Conservation (phyloP, 2,113 vertebrate species). For the Rhadina sibilatrix region DNA sequence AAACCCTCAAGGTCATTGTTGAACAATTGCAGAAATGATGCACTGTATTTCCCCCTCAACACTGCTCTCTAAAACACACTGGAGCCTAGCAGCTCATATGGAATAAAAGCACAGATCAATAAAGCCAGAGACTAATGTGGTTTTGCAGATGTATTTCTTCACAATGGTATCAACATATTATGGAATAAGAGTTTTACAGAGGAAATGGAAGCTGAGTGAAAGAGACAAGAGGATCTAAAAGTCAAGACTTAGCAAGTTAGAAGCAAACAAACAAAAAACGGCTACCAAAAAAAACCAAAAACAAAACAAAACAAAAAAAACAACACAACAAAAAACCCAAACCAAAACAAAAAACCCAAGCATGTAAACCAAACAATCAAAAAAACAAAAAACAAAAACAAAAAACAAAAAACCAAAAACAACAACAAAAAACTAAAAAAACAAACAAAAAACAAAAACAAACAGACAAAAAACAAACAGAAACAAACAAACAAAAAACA, state of each 20-base stretch:
- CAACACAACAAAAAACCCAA: no score
- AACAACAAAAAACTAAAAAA: no score
- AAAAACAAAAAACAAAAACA: no score
- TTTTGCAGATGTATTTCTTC: constrained; percentile 5
- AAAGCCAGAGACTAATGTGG: neutral
- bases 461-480: no score
- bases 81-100: neutral
- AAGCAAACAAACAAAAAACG: neutral
- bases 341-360: no score
- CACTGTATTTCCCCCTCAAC: neutral
- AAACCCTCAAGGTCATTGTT: neutral
- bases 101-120: neutral
- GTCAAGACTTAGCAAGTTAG: neutral
- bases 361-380: no score
- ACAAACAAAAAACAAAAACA: no score
- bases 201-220: neutral
- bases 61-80: neutral
- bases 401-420: no score
- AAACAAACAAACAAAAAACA: no score
- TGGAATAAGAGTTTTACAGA: neutral
- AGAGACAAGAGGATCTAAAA: neutral
- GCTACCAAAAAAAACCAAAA: neutral
- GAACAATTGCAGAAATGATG: neutral
- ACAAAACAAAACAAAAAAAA: no score
- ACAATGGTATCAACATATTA: neutral